Evolutionary conservation across 1,140 invertebrate species (phyloP).

Genomic region (Neomicropteryx cornuta): DNA sequence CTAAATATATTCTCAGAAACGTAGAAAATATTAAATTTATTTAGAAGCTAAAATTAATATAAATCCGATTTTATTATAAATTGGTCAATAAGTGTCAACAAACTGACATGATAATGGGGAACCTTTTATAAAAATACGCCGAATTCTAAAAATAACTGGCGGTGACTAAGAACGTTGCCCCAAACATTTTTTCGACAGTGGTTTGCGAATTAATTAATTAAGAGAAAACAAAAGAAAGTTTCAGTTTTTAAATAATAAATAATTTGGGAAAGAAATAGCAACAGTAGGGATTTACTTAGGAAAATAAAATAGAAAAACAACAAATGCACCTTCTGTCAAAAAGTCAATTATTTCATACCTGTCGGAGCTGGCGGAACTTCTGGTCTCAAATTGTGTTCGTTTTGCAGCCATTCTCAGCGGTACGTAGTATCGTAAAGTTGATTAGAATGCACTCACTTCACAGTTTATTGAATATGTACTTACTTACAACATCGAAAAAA

Average conservation of each 20-base stretch:
- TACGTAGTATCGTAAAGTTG: too few relatives aligned
- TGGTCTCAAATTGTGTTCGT: conserved; percentile 58
- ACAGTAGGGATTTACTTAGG: conserved; percentile 8
- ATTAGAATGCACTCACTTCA: too few relatives aligned
- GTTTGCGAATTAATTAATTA: conserved; percentile 30
- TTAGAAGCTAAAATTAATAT: too few relatives aligned
- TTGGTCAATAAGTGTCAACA: too few relatives aligned
- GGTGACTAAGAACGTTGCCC: conserved; percentile 9
- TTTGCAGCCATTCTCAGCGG: conserved; percentile 68
- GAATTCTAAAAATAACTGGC: too few relatives aligned
- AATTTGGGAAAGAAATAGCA: conserved; percentile 4
- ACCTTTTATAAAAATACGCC: too few relatives aligned
- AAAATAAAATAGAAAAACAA: conserved; percentile 2
- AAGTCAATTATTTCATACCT: conserved; percentile 42
- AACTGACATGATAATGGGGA: too few relatives aligned
- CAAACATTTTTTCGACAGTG: conserved; percentile 26
- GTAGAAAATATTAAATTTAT: too few relatives aligned
- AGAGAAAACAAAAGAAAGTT: conserved; percentile 21
- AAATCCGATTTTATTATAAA: too few relatives aligned
- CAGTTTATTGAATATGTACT: too few relatives aligned
- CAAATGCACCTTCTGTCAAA: not conserved
- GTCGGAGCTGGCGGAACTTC: conserved; percentile 73
- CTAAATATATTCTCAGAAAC: too few relatives aligned
- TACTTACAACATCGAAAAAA: too few relatives aligned
- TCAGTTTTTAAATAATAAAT: conserved; percentile 2